Evolutionary conservation across 2,797 vertebrate species (phyloP), one percentile per base, ranked within the genome.

Genomic region (Lates japonicus): DNA sequence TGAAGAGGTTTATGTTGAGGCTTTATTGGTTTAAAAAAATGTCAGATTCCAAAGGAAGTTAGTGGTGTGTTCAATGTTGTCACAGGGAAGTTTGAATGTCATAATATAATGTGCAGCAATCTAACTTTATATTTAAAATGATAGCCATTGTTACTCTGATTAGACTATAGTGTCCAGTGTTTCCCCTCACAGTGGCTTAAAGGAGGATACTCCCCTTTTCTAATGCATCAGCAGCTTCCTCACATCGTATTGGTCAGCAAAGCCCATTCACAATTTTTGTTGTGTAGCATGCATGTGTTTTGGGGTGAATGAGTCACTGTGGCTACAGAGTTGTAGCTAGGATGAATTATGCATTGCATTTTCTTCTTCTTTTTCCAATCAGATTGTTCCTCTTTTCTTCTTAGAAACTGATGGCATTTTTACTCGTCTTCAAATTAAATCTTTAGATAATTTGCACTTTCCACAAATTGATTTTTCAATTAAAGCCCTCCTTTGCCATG

Each of bases 161-260:
- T 39, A 2, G 4, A 64, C n/a, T 29, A 4, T 35, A 39, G 2
- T 70, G 70, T 72, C 71, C 75, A 66, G 39, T 77, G 37, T 72
- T 69, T 82, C 25, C 78, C 17, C 22, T 17, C 51, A 37, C 64
- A 55, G 8, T 54, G 39, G 51, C 17, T 63, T 58, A 3, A 69
- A 72, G 12, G 57, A 74, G 55, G 82, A 70, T 58, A 72, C 85
- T 69, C 81, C 66, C 62, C 78, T 49, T 80, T 70, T 41, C 46
- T 66, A 77, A 76, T 78, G 58, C 88, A 87, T 89, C 88, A 87
- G 55, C 78, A 77, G 70, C 63, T 33, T 86, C 65, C 82, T 88
- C 63, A 71, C 41, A 70, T 65, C 16, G 33, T 72, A 80, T 84
- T 90, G 82, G 84, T 81, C 82, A 88, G 59, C 67, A n/a, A 69